A percentile compares a stretch with the other conserved stretches of the same genome.
phyloP scores from a whole-genome alignment of 2,113 vertebrate species.

The Colistium nudipinnis region DNA sequence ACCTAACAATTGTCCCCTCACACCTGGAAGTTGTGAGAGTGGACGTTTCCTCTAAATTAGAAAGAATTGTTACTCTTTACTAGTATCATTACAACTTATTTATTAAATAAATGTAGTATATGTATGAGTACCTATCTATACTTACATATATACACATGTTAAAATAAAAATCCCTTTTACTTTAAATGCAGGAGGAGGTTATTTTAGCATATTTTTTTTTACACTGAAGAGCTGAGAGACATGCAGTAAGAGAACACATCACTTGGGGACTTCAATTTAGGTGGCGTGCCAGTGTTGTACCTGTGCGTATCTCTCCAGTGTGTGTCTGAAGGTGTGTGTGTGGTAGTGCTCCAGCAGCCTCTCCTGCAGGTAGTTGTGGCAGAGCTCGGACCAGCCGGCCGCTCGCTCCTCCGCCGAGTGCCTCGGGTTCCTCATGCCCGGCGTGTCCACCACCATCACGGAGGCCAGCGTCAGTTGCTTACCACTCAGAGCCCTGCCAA shows the following conservation, averaged over 20 bases:
- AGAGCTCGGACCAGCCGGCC: conserved; percentile 90
- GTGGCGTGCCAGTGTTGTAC: conserved; percentile 60
- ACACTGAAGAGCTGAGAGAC: background rate
- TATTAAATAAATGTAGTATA: too few species aligned
- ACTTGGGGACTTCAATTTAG: background rate
- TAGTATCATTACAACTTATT: too few species aligned
- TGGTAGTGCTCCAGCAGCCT: conserved; percentile 89
- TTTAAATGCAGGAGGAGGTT: too few species aligned
- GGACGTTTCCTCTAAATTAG: too few species aligned
- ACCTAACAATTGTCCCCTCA: too few species aligned
- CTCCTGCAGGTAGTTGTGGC: conserved; percentile 94
- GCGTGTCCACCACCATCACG: conserved; percentile 91
- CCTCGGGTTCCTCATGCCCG: conserved; percentile 90
- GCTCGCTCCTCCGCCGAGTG: conserved; percentile 83
- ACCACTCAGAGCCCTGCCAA: conserved; percentile 87
- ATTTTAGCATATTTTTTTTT: too few species aligned
- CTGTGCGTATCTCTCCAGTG: conserved; percentile 85
- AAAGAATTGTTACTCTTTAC: too few species aligned
- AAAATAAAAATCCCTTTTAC: too few species aligned
- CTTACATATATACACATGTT: too few species aligned
- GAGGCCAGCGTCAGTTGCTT: conserved; percentile 89
- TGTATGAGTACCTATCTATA: too few species aligned
- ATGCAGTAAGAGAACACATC: background rate
- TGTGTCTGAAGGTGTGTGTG: conserved; percentile 82
- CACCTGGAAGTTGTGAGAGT: too few species aligned